Conservation (phyloP, 2,888 invertebrate species). For the Corbicula japonica region DNA sequence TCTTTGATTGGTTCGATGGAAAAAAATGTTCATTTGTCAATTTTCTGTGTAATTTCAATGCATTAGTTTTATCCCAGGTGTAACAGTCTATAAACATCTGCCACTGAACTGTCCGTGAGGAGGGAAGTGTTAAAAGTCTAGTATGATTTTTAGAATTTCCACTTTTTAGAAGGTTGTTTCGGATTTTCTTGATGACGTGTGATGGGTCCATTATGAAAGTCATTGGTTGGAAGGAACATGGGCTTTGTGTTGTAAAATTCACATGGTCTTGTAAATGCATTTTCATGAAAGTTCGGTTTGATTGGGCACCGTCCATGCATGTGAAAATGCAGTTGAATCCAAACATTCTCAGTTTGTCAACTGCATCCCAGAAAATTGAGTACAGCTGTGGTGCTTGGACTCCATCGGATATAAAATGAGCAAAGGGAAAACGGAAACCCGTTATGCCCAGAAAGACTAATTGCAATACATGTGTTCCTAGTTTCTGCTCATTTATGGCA, state of each 20-base stretch:
- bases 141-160: constrained; percentile 36
- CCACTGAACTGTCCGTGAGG: too few relatives aligned
- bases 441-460: constrained; percentile 47
- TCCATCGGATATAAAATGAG: constrained; percentile 40
- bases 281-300: constrained; percentile 16
- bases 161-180: constrained; percentile 58
- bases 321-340: constrained; percentile 36
- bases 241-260: neutral
- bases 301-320: constrained; percentile 7
- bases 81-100: constrained; percentile 52
- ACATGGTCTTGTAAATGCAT: constrained; percentile 12
- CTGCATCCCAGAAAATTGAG: constrained; percentile 49
- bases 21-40: constrained; percentile 59
- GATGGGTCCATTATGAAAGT: constrained; percentile 15
- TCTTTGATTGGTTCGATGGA: constrained; percentile 46
- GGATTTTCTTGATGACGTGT: constrained; percentile 41
- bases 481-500: constrained; percentile 9
- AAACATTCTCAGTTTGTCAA: constrained; percentile 30
- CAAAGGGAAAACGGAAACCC: constrained; percentile 52
- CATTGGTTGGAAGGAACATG: neutral
- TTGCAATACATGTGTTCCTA: constrained; percentile 40
- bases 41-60: constrained; percentile 51
- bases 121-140: too few relatives aligned
- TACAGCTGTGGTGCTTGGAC: constrained; percentile 48
- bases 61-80: constrained; percentile 58